Evolutionary conservation across 2,113 vertebrate species (phyloP), one percentile per base, ranked within the genome.

Genomic region (Mystacornis crossleyi): DNA sequence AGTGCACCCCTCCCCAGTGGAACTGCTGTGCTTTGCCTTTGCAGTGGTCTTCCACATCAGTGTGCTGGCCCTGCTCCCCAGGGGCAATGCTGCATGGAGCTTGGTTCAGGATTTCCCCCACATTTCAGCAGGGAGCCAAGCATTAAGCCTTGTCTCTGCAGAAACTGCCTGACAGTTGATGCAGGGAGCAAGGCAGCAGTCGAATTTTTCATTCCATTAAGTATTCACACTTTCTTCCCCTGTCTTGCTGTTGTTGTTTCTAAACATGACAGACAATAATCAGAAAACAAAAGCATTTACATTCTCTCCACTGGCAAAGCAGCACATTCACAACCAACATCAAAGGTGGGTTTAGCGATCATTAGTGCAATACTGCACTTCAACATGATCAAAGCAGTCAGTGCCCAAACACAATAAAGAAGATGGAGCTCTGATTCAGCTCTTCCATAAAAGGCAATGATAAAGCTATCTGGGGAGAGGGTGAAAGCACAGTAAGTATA

Each of bases 261-360:
- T 89, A 88, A 89, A 80, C 70, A 73, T 91, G 77, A 87, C 73
- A 95, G 64, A 89, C 48, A 91, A 82, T 80, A 93, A 96, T 87
- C 66, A 89, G 62, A 92, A 95, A 95, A 89, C 69, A 95, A 96
- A 93, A 86, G 54, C 66, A 64, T 95, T 90, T 95, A 62, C 17
- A 6, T 90, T 94, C 43, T 91, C 77, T 93, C 42, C n/a, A 23
- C 51, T 50, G 73, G 69, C 79, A 86, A 94, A 92, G 83, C 33
- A 86, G 18, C 33, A 71, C 18, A 42, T 93, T 90, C 79, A 82
- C 62, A 79, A 33, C 29, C 53, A 51, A 87, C 93, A 96, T 97
- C 90, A 96, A 96, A 97, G 60, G 64, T 81, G 67, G 42, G 45
- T 48, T 95, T 90, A 94, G 57, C 0, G 1, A 86, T 91, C 62